Base-by-base conservation (phyloP, 2,888 invertebrate species). In the Yponomeuta evonymella region DNA sequence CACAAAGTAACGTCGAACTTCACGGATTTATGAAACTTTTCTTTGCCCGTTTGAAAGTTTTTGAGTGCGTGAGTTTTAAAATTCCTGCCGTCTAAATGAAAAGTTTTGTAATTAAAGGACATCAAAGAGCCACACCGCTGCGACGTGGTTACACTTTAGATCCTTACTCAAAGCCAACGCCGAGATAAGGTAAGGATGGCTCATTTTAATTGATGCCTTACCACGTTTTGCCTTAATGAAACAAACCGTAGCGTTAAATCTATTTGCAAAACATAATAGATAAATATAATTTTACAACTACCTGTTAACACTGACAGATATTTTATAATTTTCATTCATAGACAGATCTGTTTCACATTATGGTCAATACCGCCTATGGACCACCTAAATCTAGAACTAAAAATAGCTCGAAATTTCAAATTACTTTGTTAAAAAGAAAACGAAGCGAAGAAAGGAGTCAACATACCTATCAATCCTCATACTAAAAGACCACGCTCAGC, bases 21-120 rank as follows among this genome's bases (percentile, higher is more conserved):
- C 51, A 15, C 51, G 15, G 33, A 65, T 33, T 29, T 30, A 29
- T 15, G 65, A 65, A 65, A 65, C 51, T 58, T 58, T 58, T 58
- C 51, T 58, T 58, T 58, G 15, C 51, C 51, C 51, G 51, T 58
- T 58, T 12, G 15, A 58, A 58, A 58, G 29, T 48, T 69, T 68
- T 48, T 51, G 48, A 48, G 68, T 69, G 62, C 62, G 33, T 36
- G 69, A 69, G 62, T 69, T 62, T 68, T 62, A 33, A 69, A 62
- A 51, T 48, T 23, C 68, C 63, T 63, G 48, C 51, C 82, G 85
- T 88, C 85, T 85, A 84, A 84, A 82, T 85, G 86, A 86, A 88
- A 89, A 90, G 84, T 90, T 90, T 90, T 88, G 89, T 90, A 90
- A 90, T 90, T 90, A 90, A 89, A 87, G 84, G 89, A 89, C 88